These are phyloP conservation scores for Leptopilina drosophilae DNA, from an alignment of 2,888 invertebrate genomes.

Conservation along the genomic window DNA sequence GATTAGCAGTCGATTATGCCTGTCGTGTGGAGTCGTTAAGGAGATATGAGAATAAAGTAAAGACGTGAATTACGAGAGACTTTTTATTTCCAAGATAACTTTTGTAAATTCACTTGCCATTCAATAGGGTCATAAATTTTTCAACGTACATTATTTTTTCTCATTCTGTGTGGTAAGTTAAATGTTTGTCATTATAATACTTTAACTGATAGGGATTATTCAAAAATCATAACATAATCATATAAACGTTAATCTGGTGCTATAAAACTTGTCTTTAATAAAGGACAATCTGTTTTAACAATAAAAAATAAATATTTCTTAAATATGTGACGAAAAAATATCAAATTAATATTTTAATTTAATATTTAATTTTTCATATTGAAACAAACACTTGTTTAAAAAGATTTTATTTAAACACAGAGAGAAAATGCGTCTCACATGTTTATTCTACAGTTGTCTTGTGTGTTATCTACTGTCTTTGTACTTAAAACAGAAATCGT, in stretches of 20 bases:
- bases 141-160: not conserved
- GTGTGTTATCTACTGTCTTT: no score
- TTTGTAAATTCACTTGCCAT: slow-evolving; percentile 55
- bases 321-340: no score
- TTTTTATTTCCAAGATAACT: slow-evolving; percentile 63
- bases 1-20: slow-evolving; percentile 72
- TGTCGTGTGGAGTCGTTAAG: slow-evolving; percentile 68
- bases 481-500: no score
- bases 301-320: not conserved
- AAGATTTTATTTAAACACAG: no score
- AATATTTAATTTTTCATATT: no score
- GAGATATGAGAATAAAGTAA: slow-evolving; percentile 62
- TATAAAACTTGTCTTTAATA: not conserved
- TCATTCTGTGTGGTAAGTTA: slow-evolving; percentile 9
- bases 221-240: not conserved
- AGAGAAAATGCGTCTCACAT: no score
- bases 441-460: no score
- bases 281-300: not conserved
- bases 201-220: not conserved
- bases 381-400: no score
- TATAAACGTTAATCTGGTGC: not conserved
- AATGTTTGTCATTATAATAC: slow-evolving; percentile 1
- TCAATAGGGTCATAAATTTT: not conserved
- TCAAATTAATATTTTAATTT: no score
- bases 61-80: slow-evolving; percentile 67